Evolutionary conservation across 2,797 vertebrate genomes (phyloP).

Genomic region (Gobio occitaniae): DNA sequence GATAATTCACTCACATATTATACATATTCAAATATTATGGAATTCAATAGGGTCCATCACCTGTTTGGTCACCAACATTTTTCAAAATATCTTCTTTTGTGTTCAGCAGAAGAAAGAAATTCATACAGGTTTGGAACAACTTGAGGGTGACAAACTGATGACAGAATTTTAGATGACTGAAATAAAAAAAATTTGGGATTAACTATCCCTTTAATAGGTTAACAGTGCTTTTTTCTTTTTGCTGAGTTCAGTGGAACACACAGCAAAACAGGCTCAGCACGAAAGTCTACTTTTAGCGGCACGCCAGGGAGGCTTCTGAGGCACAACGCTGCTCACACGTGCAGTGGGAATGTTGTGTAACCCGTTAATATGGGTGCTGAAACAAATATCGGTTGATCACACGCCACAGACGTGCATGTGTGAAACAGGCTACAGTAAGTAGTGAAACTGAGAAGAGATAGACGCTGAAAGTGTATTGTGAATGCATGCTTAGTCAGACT

Average conservation of each 20-base stretch:
- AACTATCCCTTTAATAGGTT: not conserved
- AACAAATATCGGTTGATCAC: not conserved
- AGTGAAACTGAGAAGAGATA: not conserved
- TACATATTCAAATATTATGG: no score
- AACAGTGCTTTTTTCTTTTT: not conserved
- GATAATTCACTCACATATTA: no score
- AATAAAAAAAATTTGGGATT: no score
- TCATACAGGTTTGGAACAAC: no score
- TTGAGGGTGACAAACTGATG: not conserved
- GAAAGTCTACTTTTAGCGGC: not conserved
- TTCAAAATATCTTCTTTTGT: no score
- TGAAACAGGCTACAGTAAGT: not conserved
- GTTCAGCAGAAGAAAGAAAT: no score
- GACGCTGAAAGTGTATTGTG: no score
- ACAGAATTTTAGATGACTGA: no score
- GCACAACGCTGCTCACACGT: not conserved
- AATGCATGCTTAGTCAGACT: not conserved
- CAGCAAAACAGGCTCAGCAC: slow-evolving; percentile 6
- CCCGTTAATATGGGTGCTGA: slow-evolving; percentile 3
- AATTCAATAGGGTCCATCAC: not conserved
- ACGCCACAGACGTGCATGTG: not conserved
- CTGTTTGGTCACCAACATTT: no score
- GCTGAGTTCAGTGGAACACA: not conserved
- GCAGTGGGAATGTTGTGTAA: not conserved
- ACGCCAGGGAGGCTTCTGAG: not conserved